Evolutionary conservation across 2,113 vertebrate genomes (phyloP).

Genomic region (Limnothrissa miodon): DNA sequence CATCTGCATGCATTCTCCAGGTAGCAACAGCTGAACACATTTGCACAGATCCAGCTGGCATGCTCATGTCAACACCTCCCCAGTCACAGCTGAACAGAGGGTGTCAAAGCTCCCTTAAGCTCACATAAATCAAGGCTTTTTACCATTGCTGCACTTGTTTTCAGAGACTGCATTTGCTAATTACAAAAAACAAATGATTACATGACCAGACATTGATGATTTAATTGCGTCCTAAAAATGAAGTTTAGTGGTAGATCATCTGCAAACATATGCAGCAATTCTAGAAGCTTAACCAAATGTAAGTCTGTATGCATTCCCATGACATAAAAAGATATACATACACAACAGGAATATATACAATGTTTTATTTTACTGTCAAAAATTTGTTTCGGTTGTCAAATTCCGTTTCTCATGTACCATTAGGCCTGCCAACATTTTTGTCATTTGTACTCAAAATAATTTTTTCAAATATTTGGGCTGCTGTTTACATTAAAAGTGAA

Average conservation of each 20-base stretch:
- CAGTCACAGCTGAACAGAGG: neutral
- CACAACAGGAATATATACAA: too few relatives aligned
- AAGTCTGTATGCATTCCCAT: neutral
- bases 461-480: neutral
- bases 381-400: neutral
- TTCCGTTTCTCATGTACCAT: neutral
- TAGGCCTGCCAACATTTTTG: neutral
- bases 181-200: neutral
- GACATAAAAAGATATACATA: neutral
- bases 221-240: neutral
- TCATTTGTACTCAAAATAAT: neutral
- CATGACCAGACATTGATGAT: neutral
- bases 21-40: neutral
- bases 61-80: neutral
- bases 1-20: constrained; percentile 4
- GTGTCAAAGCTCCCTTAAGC: neutral
- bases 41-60: neutral
- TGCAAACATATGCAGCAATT: neutral
- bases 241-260: neutral
- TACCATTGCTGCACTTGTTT: neutral
- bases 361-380: too few relatives aligned
- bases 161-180: neutral
- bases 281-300: neutral
- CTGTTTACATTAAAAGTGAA: neutral
- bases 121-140: neutral